Evolutionary conservation across 2,888 invertebrate species (phyloP), one percentile per base, ranked within the genome.

Genomic region (Drosophila subquinaria): DNA sequence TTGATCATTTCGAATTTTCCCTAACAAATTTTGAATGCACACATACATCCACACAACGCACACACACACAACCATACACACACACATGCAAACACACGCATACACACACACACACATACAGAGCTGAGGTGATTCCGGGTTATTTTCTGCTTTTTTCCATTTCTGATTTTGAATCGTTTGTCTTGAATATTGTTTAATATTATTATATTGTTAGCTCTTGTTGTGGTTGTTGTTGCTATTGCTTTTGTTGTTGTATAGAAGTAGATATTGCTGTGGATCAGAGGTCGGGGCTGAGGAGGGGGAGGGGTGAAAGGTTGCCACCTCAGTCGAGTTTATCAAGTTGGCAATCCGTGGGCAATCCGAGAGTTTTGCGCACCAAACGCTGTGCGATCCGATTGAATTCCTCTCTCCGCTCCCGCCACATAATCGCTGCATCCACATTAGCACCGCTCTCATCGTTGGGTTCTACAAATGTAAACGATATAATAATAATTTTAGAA

Each of bases 371-470:
- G 81, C 97, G 94, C 27, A 99, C 99, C 81, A 99, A 95, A 91
- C 95, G 95, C 92, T 97, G 96, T 4, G 99, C 99, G 87, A 98
- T 98, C 93, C 95, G 95, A 91, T 98, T 97, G 92, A 99, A 99
- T 92, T 98, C 97, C 13, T 95, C 95, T 13, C 98, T 94, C 91
- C 99, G 97, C 92, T 99, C 99, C 66, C 99, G 94, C 99, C 99
- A 99, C 97, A 99, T 98, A 94, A 99, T 99, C 0, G 99, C 99
- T 9, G 99, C 99, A 93, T 99, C 99, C 0, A 99, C 99, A 93
- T 99, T 99, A 0, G 99, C 99, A 13, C 99, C 99, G 91, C 98
- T 99, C 93, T 99, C 99, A 92, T 99, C 99, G 93, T 99, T 99
- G 1, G 99, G 99, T 93, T 99, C 99, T 96, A 17, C 11, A 76